Percentiles rank a stretch among this genome's conserved stretches.
Conservation (phyloP, 2,888 invertebrate genomes). For the Latheticus oryzae region DNA sequence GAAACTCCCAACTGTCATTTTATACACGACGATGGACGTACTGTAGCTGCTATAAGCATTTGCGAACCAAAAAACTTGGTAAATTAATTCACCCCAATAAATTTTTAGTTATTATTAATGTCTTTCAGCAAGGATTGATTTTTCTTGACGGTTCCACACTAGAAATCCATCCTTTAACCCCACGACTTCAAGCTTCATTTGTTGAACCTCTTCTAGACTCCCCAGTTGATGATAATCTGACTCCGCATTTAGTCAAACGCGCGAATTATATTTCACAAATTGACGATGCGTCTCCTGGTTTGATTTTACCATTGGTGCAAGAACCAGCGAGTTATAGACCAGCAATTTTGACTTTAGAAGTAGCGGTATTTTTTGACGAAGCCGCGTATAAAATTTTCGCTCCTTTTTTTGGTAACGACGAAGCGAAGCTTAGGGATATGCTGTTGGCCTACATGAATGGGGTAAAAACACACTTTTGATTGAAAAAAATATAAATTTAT, state of each 20-base stretch:
- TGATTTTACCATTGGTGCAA: constrained; percentile 37
- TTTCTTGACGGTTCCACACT: constrained; percentile 75
- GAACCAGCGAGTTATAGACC: constrained; percentile 46
- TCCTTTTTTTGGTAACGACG: constrained; percentile 75
- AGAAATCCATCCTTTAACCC: constrained; percentile 75
- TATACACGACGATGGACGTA: constrained; percentile 70
- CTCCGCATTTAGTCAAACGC: constrained; percentile 72
- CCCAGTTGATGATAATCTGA: constrained; percentile 43
- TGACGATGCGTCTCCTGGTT: constrained; percentile 59
- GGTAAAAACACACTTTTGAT: too few species aligned
- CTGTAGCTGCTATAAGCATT: constrained; percentile 76
- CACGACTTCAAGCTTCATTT: constrained; percentile 60
- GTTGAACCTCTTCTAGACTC: constrained; percentile 46
- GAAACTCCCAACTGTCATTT: constrained; percentile 71
- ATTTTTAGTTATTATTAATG: too few species aligned
- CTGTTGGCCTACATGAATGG: constrained; percentile 83
- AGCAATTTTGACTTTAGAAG: constrained; percentile 72
- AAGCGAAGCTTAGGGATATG: constrained; percentile 77
- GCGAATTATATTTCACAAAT: constrained; percentile 66
- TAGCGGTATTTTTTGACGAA: constrained; percentile 81
- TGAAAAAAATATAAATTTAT: constrained; percentile 13
- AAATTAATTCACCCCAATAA: constrained; percentile 44
- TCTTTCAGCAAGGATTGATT: constrained; percentile 74
- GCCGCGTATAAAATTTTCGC: constrained; percentile 78
- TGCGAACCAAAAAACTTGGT: constrained; percentile 75